Evolutionary conservation across 1,140 invertebrate genomes (phyloP).

Genomic region (Drosophila nigromelanica): DNA sequence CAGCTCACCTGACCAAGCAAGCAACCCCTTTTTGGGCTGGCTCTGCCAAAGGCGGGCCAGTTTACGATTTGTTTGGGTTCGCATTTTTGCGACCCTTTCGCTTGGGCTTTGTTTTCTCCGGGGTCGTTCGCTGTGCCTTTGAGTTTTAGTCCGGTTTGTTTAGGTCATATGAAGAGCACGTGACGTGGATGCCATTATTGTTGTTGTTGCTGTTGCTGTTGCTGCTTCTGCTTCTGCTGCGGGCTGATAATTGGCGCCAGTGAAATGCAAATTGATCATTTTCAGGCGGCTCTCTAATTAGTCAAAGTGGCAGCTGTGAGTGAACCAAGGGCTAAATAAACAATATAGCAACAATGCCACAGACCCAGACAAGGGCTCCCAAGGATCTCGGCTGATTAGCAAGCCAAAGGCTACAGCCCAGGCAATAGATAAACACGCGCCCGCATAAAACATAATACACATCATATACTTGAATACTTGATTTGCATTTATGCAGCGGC

Average conservation of each 20-base stretch:
- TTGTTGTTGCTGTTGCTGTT: conserved; percentile 2
- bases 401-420: conserved; percentile 33
- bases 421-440: conserved; percentile 72
- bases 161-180: conserved; percentile 42
- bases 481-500: conserved; percentile 63
- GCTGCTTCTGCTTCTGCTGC: conserved; percentile 21
- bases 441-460: conserved; percentile 43
- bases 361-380: conserved; percentile 20
- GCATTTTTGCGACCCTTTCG: conserved; percentile 44
- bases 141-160: conserved; percentile 30
- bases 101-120: conserved; percentile 36
- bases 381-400: conserved; percentile 67
- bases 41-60: not conserved
- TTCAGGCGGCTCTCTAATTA: conserved; percentile 73
- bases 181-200: conserved; percentile 28
- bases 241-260: conserved; percentile 68
- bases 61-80: conserved; percentile 77
- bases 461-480: conserved; percentile 22
- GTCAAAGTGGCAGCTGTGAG: conserved; percentile 67
- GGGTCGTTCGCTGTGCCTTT: conserved; percentile 18
- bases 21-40: conserved; percentile 24
- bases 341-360: conserved; percentile 33
- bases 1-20: conserved; percentile 43
- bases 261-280: conserved; percentile 82
- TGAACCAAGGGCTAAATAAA: conserved; percentile 66